Percentiles rank a stretch among this genome's conserved stretches.
phyloP scores from a whole-genome alignment of 2,888 invertebrate species.

The Tetheella fluctuosa region DNA sequence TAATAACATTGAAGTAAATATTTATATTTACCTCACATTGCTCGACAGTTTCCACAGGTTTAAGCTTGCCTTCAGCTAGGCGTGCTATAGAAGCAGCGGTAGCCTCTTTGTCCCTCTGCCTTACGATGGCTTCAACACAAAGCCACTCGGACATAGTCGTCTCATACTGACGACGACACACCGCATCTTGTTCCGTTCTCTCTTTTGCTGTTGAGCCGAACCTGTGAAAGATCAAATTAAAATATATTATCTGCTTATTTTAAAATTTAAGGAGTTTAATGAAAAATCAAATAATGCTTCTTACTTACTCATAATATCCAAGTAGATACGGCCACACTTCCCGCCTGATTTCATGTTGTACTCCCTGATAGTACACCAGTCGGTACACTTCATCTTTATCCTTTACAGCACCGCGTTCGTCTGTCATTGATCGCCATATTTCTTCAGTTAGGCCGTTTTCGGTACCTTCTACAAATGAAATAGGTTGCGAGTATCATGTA shows the following conservation, averaged over 20 bases:
- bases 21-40: conserved; percentile 55
- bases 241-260: neutral
- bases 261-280: neutral
- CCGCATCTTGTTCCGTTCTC: conserved; percentile 86
- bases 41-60: conserved; percentile 60
- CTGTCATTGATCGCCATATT: conserved; percentile 88
- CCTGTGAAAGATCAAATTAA: conserved; percentile 41
- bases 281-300: no score
- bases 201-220: conserved; percentile 89
- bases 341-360: conserved; percentile 89
- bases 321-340: conserved; percentile 96
- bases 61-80: conserved; percentile 87
- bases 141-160: conserved; percentile 98
- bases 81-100: conserved; percentile 94
- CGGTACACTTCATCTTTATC: conserved; percentile 90
- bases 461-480: conserved; percentile 76
- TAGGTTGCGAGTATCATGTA: no score
- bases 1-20: neutral
- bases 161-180: conserved; percentile 91
- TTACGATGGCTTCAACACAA: conserved; percentile 96
- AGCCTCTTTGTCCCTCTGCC: conserved; percentile 91
- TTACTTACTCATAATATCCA: conserved; percentile 89
- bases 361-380: conserved; percentile 94
- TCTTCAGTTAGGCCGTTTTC: conserved; percentile 90
- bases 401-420: conserved; percentile 84